phyloP scores from a whole-genome alignment of 1,140 invertebrate species.

The Anastrepha obliqua region DNA sequence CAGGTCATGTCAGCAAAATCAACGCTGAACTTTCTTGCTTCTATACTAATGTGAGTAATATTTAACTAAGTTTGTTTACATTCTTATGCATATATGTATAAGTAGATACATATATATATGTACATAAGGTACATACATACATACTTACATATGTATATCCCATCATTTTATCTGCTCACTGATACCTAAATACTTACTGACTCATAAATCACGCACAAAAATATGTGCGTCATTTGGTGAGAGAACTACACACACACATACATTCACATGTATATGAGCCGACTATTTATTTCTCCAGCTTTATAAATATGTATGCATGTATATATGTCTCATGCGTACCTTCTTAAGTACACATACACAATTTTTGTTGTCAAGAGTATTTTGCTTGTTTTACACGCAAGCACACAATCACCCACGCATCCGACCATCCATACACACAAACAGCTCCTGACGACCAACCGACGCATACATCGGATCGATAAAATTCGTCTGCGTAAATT shows the following conservation, averaged over 20 bases:
- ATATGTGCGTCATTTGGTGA: too few relatives aligned
- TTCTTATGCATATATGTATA: not conserved
- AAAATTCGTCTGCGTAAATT: conserved; percentile 14
- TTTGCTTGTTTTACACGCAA: too few relatives aligned
- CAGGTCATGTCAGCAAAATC: not conserved
- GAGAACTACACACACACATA: not conserved
- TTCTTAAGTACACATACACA: too few relatives aligned
- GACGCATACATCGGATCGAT: conserved; percentile 7
- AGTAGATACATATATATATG: not conserved
- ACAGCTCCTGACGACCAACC: too few relatives aligned
- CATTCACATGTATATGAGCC: not conserved
- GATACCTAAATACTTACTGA: not conserved
- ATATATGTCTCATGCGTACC: not conserved
- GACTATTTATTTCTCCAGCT: not conserved
- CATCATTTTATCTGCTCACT: not conserved
- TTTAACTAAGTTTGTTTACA: too few relatives aligned
- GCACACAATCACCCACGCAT: too few relatives aligned
- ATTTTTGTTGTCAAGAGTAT: too few relatives aligned
- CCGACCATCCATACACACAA: too few relatives aligned
- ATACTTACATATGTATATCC: not conserved
- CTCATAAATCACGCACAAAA: not conserved
- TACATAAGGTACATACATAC: not conserved
- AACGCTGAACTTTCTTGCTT: not conserved
- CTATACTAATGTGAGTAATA: too few relatives aligned
- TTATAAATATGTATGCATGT: not conserved